These are phyloP conservation scores for Cirrhinus molitorella DNA, from an alignment of 2,797 vertebrate species.

Conservation along the genomic window DNA sequence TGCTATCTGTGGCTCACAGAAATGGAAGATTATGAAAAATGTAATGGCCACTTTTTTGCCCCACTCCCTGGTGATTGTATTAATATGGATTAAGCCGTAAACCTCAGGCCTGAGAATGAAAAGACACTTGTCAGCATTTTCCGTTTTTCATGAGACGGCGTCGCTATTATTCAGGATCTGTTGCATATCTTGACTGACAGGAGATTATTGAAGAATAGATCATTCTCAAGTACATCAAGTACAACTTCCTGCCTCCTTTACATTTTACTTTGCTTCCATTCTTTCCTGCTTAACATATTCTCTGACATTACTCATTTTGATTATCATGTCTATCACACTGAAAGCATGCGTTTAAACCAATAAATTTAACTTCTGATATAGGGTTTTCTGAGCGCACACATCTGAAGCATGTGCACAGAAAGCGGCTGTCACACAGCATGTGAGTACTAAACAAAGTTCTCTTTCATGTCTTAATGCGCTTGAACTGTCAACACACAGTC, in stretches of 20 bases:
- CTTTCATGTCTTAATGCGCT: too few species aligned
- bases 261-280: not conserved
- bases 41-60: slow-evolving; percentile 73
- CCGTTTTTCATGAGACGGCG: slow-evolving; percentile 51
- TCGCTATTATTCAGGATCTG: slow-evolving; percentile 53
- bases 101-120: slow-evolving; percentile 69
- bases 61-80: slow-evolving; percentile 73
- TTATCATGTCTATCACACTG: too few species aligned
- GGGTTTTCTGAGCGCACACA: too few species aligned
- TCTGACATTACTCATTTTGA: too few species aligned
- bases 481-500: too few species aligned
- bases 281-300: too few species aligned
- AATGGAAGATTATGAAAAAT: slow-evolving; percentile 79
- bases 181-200: slow-evolving; percentile 55
- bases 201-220: slow-evolving; percentile 61
- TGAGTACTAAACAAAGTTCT: too few species aligned
- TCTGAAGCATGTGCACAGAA: too few species aligned
- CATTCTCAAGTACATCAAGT: slow-evolving; percentile 27
- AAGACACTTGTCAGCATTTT: slow-evolving; percentile 69
- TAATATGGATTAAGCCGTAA: slow-evolving; percentile 79
- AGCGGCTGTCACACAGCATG: too few species aligned
- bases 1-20: slow-evolving; percentile 83
- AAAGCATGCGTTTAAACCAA: too few species aligned
- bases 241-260: not conserved
- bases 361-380: too few species aligned